Conservation (phyloP, 2,797 vertebrate species). For the Macroramphosus scolopax region DNA sequence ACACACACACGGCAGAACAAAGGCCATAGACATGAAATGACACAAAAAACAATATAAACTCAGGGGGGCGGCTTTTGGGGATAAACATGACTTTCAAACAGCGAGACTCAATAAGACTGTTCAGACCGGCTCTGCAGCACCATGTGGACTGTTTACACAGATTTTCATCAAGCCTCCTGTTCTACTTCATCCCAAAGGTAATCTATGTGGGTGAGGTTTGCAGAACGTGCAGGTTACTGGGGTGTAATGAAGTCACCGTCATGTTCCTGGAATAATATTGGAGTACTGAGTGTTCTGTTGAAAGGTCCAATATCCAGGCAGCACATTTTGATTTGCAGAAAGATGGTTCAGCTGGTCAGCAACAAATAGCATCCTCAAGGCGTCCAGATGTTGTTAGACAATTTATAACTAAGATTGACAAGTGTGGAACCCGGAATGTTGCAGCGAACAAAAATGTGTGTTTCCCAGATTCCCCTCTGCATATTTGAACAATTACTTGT, state of each 20-base stretch:
- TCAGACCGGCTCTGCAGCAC: too few relatives aligned
- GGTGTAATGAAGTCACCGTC: neutral
- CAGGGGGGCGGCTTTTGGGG: neutral
- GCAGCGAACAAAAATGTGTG: neutral
- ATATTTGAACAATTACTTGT: neutral
- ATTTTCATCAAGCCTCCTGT: neutral
- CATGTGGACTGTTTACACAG: too few relatives aligned
- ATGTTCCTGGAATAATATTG: constrained; percentile 2
- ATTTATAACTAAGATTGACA: neutral
- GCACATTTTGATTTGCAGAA: neutral
- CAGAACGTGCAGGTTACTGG: neutral
- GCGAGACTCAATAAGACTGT: too few relatives aligned
- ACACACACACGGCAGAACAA: too few relatives aligned
- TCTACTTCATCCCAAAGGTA: neutral
- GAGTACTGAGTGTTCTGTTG: neutral
- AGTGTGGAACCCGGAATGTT: neutral
- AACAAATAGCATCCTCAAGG: too few relatives aligned
- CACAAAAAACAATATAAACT: neutral
- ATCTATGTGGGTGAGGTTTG: neutral
- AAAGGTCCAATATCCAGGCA: constrained; percentile 8
- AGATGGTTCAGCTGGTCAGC: neutral
- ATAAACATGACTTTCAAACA: neutral
- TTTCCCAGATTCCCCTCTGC: neutral
- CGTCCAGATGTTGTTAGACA: too few relatives aligned
- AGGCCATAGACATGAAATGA: neutral